These are phyloP conservation scores for Drosophila santomea DNA, from an alignment of 1,140 invertebrate species.

Conservation along the genomic window DNA sequence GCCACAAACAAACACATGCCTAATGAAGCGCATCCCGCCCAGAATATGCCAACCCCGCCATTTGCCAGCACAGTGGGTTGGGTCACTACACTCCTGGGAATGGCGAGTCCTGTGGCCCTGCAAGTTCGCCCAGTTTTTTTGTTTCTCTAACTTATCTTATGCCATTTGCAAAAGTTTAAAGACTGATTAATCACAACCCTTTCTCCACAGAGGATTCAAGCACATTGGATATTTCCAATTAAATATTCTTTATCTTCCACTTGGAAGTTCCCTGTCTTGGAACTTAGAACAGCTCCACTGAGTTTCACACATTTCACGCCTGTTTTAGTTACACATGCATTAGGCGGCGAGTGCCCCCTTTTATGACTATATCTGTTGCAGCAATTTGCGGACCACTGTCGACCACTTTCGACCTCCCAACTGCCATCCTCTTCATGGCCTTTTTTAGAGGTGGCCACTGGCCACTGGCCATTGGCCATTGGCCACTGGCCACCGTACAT, in stretches of 20 bases:
- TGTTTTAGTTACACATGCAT: constrained; percentile 30
- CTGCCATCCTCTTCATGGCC: not conserved
- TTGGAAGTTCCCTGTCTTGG: too few relatives aligned
- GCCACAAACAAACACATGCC: constrained; percentile 46
- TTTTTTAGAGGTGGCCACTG: too few relatives aligned
- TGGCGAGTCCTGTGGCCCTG: not conserved
- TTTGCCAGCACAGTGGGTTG: not conserved
- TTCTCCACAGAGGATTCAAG: too few relatives aligned
- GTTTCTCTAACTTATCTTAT: too few relatives aligned
- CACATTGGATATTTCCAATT: too few relatives aligned
- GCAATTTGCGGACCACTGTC: constrained; percentile 40
- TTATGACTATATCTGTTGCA: constrained; percentile 36
- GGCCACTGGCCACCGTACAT: not conserved
- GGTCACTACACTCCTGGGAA: not conserved
- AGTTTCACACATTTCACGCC: constrained; percentile 15
- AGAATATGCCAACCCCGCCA: not conserved
- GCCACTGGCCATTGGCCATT: not conserved
- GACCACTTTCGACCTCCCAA: constrained; percentile 6
- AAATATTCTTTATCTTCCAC: too few relatives aligned
- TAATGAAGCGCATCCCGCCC: constrained; percentile 40
- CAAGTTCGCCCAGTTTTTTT: not conserved
- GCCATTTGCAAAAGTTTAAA: too few relatives aligned
- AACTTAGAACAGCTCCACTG: not conserved
- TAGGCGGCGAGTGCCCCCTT: not conserved
- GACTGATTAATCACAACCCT: too few relatives aligned